Evolutionary conservation across 2,113 vertebrate genomes (phyloP).

Genomic region (Rhinolophus sinicus): DNA sequence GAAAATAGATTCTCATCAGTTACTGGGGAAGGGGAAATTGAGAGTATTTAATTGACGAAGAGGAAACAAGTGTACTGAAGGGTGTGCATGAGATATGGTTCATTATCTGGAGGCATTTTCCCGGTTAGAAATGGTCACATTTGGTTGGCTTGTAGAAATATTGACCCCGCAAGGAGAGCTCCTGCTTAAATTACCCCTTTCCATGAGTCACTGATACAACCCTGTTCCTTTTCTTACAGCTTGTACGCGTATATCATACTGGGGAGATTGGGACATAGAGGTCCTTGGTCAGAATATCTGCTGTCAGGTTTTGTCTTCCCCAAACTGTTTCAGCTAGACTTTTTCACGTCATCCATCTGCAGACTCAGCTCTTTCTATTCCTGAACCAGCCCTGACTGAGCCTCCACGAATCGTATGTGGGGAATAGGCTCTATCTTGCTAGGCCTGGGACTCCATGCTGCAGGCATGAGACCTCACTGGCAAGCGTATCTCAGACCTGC

Average conservation of each 20-base stretch:
- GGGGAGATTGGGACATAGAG: background rate
- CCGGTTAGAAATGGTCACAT: slow-evolving; percentile 34
- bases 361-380: background rate
- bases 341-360: background rate
- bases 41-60: slow-evolving; percentile 22
- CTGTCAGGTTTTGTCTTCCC: background rate
- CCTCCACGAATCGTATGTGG: background rate
- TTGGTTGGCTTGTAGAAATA: slow-evolving; percentile 61
- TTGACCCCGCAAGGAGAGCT: background rate
- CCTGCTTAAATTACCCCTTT: background rate
- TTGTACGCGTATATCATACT: background rate
- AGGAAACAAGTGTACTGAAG: slow-evolving; percentile 20
- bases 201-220: background rate
- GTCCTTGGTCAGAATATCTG: background rate
- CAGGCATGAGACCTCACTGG: background rate
- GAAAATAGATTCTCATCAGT: slow-evolving; percentile 30
- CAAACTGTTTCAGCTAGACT: background rate
- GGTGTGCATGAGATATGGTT: background rate
- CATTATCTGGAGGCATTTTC: slow-evolving; percentile 17
- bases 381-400: background rate
- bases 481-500: background rate
- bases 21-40: background rate
- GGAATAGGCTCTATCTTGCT: background rate
- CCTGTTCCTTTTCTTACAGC: background rate
- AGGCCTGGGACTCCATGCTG: rapidly evolving